A percentile compares a stretch with the other conserved stretches of the same genome.
These are phyloP conservation scores for Premnoplex brunnescens DNA, from an alignment of 2,797 vertebrate species.

Conservation along the genomic window DNA sequence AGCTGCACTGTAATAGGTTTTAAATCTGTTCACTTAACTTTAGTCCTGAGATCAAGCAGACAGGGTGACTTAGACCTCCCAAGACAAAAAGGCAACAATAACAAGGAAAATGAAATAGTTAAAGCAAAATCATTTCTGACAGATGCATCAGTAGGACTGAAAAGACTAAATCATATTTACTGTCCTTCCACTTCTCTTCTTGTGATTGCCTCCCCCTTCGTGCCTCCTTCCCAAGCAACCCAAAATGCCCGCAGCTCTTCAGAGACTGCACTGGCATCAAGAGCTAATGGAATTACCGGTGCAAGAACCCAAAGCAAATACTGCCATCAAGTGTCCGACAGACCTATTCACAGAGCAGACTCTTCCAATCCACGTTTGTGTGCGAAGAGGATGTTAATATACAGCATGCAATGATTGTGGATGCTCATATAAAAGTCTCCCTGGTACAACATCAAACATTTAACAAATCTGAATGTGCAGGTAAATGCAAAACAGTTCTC, in stretches of 20 bases:
- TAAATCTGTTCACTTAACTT: not conserved
- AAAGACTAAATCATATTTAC: not conserved
- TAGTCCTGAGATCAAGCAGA: not conserved
- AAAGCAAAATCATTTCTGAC: not conserved
- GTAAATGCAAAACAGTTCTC: not conserved
- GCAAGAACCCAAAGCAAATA: conserved; percentile 37
- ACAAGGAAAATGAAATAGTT: not conserved
- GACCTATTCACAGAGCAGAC: not conserved
- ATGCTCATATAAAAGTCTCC: rapidly evolving
- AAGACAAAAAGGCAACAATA: not conserved
- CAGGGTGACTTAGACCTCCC: not conserved
- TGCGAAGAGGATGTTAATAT: not conserved
- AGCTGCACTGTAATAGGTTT: not conserved
- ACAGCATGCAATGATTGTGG: rapidly evolving
- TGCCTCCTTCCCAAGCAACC: rapidly evolving
- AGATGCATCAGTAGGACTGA: not conserved
- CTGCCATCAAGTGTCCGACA: conserved; percentile 71
- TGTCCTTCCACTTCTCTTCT: not conserved
- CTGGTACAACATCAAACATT: not conserved
- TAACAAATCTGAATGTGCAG: not conserved
- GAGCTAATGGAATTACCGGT: not conserved
- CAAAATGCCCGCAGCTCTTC: not conserved
- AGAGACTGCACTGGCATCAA: not conserved
- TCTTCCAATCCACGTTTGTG: rapidly evolving
- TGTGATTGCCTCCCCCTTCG: not conserved